Percentiles rank a stretch among this genome's conserved stretches.
These are phyloP conservation scores for Lemur catta DNA, from an alignment of 2,797 vertebrate genomes.

Conservation along the genomic window DNA sequence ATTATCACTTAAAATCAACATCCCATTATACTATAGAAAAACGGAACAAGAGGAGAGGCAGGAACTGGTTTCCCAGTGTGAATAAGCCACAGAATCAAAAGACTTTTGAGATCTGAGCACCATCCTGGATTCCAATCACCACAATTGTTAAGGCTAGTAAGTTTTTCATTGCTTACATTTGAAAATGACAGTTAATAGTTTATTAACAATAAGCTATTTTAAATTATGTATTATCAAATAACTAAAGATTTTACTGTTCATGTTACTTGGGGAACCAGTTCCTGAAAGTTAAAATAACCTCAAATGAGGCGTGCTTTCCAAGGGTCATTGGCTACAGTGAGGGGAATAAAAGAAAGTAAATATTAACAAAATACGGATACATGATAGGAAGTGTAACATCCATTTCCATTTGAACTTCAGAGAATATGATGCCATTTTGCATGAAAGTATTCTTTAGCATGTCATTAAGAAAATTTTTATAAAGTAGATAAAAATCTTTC, in stretches of 20 bases:
- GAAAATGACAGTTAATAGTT: neutral
- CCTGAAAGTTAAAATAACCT: neutral
- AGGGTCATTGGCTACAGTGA: neutral
- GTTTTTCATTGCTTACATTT: neutral
- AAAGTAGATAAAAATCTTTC: neutral
- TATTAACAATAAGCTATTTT: neutral
- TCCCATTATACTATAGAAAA: neutral
- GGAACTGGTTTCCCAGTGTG: neutral
- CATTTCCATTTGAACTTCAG: neutral
- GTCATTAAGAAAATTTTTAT: slow-evolving; percentile 29
- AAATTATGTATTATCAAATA: neutral
- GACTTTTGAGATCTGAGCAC: neutral
- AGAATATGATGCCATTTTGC: neutral
- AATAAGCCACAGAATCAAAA: neutral
- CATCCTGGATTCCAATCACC: neutral
- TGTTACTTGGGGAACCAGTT: neutral
- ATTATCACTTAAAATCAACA: neutral
- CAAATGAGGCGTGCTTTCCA: neutral
- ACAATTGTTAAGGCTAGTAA: neutral
- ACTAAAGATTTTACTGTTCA: neutral
- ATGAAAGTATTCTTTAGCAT: neutral
- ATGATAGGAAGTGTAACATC: neutral
- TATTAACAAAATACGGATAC: neutral
- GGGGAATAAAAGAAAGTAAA: neutral
- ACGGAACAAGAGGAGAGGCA: no score